These are phyloP conservation scores for Tenebrosternarchus preto DNA, from an alignment of 2,113 vertebrate species.

Conservation along the genomic window DNA sequence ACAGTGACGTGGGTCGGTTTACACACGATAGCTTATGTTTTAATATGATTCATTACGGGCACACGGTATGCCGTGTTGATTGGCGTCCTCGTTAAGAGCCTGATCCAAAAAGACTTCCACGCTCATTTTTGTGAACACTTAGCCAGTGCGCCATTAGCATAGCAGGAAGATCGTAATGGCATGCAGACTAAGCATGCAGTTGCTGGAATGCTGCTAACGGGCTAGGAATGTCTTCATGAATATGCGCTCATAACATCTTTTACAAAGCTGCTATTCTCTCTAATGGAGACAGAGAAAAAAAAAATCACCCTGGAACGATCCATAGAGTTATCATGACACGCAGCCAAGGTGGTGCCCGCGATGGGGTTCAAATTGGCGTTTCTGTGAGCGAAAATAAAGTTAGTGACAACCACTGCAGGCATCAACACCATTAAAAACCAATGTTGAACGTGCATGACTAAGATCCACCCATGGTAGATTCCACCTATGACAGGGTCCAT, in stretches of 20 bases:
- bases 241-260: not conserved
- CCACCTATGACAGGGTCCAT: too few species aligned
- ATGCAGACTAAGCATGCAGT: not conserved
- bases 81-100: constrained; percentile 2
- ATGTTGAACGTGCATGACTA: constrained; percentile 9
- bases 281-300: not conserved
- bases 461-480: not conserved
- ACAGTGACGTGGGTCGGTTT: constrained; percentile 30
- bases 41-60: constrained; percentile 40
- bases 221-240: not conserved
- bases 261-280: constrained; percentile 5
- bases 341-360: constrained; percentile 9
- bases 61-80: constrained; percentile 31
- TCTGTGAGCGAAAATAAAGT: constrained; percentile 32
- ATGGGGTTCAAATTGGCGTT: constrained; percentile 34
- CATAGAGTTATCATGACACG: not conserved
- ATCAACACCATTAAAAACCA: constrained; percentile 6
- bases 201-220: not conserved
- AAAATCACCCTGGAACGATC: not conserved
- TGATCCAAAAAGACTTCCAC: constrained; percentile 21
- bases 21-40: constrained; percentile 21
- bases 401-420: constrained; percentile 20
- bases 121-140: constrained; percentile 26
- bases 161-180: not conserved
- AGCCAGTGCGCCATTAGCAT: not conserved